A percentile compares a stretch with the other conserved stretches of the same genome.
These are phyloP conservation scores for Rotaria macrura DNA, from an alignment of 2,888 invertebrate genomes.

Conservation along the genomic window DNA sequence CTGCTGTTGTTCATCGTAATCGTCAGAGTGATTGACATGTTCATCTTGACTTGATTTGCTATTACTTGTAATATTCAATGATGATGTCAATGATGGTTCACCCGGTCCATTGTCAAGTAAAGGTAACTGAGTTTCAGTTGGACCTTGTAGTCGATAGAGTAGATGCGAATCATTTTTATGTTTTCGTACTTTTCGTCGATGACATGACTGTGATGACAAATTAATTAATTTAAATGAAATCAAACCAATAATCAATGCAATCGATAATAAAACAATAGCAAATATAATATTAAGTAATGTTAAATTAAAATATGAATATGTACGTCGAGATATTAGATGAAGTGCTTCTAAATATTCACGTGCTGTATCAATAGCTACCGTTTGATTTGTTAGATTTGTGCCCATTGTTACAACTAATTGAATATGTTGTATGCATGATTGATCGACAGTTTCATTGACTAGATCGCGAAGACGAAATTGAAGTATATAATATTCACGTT, in stretches of 20 bases:
- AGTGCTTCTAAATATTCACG: background rate
- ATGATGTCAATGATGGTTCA: constrained; percentile 7
- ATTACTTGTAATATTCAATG: background rate
- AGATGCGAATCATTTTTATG: background rate
- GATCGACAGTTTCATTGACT: background rate
- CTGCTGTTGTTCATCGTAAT: background rate
- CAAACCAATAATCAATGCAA: background rate
- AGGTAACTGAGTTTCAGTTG: constrained; percentile 12
- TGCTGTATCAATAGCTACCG: background rate
- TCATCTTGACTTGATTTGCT: background rate
- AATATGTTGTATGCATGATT: background rate
- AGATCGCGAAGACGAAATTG: background rate
- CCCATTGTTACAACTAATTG: background rate
- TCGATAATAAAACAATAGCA: background rate
- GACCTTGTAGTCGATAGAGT: background rate
- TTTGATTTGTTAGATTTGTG: background rate
- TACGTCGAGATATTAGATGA: background rate
- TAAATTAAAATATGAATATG: constrained; percentile 5
- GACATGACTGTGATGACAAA: background rate
- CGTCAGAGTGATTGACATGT: background rate
- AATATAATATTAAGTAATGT: background rate
- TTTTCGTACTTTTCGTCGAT: background rate
- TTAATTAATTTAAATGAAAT: background rate
- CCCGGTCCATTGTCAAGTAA: background rate
- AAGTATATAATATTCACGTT: background rate